Percentiles rank a stretch among this genome's conserved stretches.
These are phyloP conservation scores for Eremobia ochroleuca DNA, from an alignment of 2,888 invertebrate species.

Conservation along the genomic window DNA sequence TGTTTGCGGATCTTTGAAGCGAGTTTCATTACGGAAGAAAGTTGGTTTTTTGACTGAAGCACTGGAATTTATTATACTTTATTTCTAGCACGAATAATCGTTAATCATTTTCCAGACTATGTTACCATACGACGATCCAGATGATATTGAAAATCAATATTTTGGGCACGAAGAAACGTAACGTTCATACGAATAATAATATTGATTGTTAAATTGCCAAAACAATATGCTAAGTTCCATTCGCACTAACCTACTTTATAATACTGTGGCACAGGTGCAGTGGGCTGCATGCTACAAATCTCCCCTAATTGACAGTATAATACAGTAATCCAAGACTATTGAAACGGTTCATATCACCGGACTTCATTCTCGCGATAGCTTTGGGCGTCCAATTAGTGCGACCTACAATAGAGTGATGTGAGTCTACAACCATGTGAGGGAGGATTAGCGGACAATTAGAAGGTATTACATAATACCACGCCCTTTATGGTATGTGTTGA, in stretches of 20 bases:
- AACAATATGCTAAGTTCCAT: not conserved
- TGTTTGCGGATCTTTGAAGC: not conserved
- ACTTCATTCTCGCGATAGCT: not conserved
- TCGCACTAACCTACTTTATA: not conserved
- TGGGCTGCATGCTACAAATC: not conserved
- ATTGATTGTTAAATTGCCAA: not conserved
- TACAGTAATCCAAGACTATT: not conserved
- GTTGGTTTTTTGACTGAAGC: no score
- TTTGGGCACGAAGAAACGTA: not conserved
- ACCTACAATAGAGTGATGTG: not conserved
- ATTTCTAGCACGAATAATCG: not conserved
- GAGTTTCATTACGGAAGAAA: no score
- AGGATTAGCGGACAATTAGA: not conserved
- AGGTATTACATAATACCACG: not conserved
- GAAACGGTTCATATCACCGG: not conserved
- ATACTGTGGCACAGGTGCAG: not conserved
- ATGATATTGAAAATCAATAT: not conserved
- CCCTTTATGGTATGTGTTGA: not conserved
- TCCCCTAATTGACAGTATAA: not conserved
- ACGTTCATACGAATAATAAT: not conserved
- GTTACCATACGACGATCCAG: not conserved
- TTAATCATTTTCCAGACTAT: not conserved
- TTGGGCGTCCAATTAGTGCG: slow-evolving; percentile 18
- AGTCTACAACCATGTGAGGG: not conserved
- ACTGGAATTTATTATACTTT: not conserved